phyloP scores from a whole-genome alignment of 2,113 vertebrate species.

The Marcusenius ussheri region DNA sequence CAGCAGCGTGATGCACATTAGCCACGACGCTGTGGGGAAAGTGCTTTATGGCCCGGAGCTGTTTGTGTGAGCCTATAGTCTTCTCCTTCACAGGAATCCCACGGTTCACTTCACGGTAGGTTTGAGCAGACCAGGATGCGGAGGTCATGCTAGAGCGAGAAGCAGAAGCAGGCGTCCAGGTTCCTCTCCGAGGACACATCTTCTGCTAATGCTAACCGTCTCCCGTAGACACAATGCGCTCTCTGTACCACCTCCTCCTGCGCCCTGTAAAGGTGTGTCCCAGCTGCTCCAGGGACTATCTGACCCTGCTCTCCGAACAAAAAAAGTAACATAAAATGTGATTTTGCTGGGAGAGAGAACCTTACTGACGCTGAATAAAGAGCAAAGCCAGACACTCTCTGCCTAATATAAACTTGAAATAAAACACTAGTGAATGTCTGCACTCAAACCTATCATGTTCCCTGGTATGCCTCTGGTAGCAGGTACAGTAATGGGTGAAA shows the following conservation, averaged over 20 bases:
- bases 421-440: not conserved
- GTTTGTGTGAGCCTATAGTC: not conserved
- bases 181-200: not conserved
- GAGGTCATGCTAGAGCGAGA: slow-evolving; percentile 8
- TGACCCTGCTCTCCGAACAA: not conserved
- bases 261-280: not conserved
- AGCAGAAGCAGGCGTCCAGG: not conserved
- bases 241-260: slow-evolving; percentile 3
- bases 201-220: not conserved
- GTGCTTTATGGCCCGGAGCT: not conserved
- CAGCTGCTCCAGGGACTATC: not conserved
- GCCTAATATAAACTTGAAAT: not conserved
- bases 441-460: not conserved
- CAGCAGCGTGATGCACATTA: not conserved
- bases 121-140: not conserved
- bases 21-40: not conserved
- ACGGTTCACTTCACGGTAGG: not conserved
- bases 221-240: not conserved
- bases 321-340: not conserved
- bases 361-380: not conserved
- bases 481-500: not conserved
- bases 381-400: not conserved
- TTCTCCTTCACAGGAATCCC: not conserved
- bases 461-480: not conserved
- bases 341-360: not conserved